phyloP scores from a whole-genome alignment of 1,140 invertebrate species.

The Nasonia giraulti region DNA sequence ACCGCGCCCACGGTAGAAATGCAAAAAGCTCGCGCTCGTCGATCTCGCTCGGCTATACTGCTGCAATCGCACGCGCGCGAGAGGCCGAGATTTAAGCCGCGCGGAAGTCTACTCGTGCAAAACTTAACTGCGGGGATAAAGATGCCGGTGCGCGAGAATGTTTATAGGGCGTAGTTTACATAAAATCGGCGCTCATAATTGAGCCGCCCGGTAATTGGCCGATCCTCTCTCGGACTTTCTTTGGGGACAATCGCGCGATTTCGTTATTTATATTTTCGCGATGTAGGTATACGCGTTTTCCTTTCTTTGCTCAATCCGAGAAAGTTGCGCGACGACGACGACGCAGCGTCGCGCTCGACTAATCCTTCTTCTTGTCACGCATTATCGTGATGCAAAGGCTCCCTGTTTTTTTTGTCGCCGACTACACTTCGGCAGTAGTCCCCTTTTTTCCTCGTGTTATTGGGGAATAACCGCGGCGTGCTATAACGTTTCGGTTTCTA shows the following conservation, averaged over 20 bases:
- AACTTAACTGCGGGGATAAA: conserved; percentile 47
- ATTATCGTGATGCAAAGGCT: conserved; percentile 33
- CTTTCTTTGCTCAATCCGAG: conserved; percentile 52
- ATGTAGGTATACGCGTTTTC: too few species aligned
- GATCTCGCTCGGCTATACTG: not conserved
- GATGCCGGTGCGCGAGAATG: conserved; percentile 17
- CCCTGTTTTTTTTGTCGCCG: not conserved
- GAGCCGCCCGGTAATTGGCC: conserved; percentile 41
- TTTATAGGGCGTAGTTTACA: conserved; percentile 43
- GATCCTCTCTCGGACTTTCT: conserved; percentile 30
- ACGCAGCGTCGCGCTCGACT: conserved; percentile 49
- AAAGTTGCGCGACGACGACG: conserved; percentile 38
- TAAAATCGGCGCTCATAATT: conserved; percentile 37
- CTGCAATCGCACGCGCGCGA: not conserved
- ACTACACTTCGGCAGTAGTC: too few species aligned
- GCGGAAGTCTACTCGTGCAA: conserved; percentile 10
- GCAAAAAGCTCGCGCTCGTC: not conserved
- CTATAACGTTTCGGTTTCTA: not conserved
- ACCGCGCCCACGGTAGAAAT: not conserved
- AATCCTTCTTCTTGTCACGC: conserved; percentile 47
- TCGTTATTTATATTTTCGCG: conserved; percentile 51
- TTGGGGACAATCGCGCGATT: conserved; percentile 47
- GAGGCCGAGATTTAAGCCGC: conserved; percentile 18
- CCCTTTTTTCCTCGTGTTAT: too few species aligned
- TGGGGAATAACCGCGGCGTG: too few species aligned